Base-by-base conservation (phyloP, 1,140 invertebrate species). In the Calosoma granatense region DNA sequence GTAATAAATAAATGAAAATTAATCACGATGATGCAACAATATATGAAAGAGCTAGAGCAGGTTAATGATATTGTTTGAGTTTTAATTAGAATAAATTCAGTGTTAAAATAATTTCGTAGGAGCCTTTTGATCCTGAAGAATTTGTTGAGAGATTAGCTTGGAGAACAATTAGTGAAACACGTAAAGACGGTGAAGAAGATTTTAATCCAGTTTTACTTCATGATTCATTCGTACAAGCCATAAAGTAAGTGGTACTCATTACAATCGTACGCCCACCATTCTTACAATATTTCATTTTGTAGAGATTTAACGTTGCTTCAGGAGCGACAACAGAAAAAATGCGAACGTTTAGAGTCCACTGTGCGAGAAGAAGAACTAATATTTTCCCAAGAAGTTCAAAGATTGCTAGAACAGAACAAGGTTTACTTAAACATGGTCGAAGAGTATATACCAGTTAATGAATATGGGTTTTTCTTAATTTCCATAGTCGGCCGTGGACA, bases 141-240 rank as follows among this genome's bases (percentile, higher is more conserved):
- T 98, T 98, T 81, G 94, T 99, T 1, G 96, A 98, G 74, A 78
- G 94, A 57, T 76, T 99, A 61, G 95, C 95, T 57, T 95, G 94
- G 87, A 81, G 93, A 67, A 92, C 92, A 30, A 89, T 92, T 63
- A 85, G 85, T 60, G 90, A 91, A 66, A 82, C 81, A 23, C 81
- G 78, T 17, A 75, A 80, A 55, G 76, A 84, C 57, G 77, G 78
- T 55, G 78, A 89, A 54, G 85, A 81, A 63, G 74, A 75, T 55
- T 87, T 90, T 65, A 85, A 90, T 71, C 85, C 90, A 0, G 79
- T 84, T 65, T 80, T 82, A 62, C 82, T 98, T 54, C 88, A 94
- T 67, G 87, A 92, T 63, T 92, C 92, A 36, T 97, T 97, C 76
- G 82, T 92, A 41, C 87, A 92, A 73, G 90, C 90, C 3, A 96